phyloP scores from a whole-genome alignment of 2,113 vertebrate species.

The Epinephelus lanceolatus region DNA sequence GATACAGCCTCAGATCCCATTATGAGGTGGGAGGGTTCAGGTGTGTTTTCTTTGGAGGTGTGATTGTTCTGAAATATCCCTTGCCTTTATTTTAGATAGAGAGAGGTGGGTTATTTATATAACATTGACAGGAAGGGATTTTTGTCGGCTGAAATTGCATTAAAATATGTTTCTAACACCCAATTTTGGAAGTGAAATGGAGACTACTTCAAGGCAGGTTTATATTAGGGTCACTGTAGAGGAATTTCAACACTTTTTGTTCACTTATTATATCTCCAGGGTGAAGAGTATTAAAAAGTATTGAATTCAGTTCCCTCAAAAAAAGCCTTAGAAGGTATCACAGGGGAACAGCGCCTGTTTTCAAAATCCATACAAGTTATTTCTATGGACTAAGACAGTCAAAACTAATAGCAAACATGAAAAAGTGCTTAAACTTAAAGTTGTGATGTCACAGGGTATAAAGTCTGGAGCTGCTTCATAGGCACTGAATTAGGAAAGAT shows the following conservation, averaged over 20 bases:
- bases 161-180: slow-evolving; percentile 7
- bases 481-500: too few relatives aligned
- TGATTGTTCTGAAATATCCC: slow-evolving; percentile 40
- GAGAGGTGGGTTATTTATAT: slow-evolving; percentile 31
- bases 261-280: neutral
- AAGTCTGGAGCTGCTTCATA: too few relatives aligned
- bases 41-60: slow-evolving; percentile 37
- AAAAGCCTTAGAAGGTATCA: slow-evolving; percentile 4
- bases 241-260: neutral
- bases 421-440: too few relatives aligned
- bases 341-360: too few relatives aligned
- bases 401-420: too few relatives aligned
- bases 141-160: slow-evolving; percentile 3
- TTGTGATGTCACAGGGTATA: too few relatives aligned
- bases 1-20: slow-evolving; percentile 17
- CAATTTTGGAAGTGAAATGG: slow-evolving; percentile 8
- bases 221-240: neutral
- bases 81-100: slow-evolving; percentile 13
- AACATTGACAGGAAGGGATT: slow-evolving; percentile 29
- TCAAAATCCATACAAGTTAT: too few relatives aligned
- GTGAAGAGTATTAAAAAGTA: neutral
- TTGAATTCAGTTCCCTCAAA: neutral
- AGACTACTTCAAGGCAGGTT: slow-evolving; percentile 9
- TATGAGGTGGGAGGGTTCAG: slow-evolving; percentile 21
- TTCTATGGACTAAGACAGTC: too few relatives aligned